Evolutionary conservation across 1,140 invertebrate genomes (phyloP).

Genomic region (Rhopalosiphum maidis): DNA sequence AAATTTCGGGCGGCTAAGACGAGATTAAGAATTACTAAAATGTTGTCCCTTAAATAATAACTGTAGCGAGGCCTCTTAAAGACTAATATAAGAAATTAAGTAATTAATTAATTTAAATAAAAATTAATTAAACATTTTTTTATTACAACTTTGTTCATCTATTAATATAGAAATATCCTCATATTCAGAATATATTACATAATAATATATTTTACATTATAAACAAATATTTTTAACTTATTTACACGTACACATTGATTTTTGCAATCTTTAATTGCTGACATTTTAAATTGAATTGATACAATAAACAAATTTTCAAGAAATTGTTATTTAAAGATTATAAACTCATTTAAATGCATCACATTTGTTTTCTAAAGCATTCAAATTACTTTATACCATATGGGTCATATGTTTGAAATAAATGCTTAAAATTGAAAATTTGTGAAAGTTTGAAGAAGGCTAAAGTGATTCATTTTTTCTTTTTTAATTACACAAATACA

Average conservation of each 20-base stretch:
- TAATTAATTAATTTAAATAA: neutral
- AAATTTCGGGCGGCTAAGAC: too few species aligned
- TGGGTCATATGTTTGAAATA: neutral
- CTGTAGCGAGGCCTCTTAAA: neutral
- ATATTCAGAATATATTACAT: too few species aligned
- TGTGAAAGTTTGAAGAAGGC: neutral
- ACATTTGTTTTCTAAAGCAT: neutral
- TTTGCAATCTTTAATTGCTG: neutral
- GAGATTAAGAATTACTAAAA: too few species aligned
- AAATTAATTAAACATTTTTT: neutral
- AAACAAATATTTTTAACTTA: neutral
- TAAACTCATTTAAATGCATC: neutral
- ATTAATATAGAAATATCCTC: too few species aligned
- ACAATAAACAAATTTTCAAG: neutral
- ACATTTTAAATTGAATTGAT: neutral
- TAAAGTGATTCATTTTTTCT: neutral
- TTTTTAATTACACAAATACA: slow-evolving; percentile 45
- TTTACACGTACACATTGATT: too few species aligned
- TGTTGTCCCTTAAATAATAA: too few species aligned
- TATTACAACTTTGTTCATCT: neutral
- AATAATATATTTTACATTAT: too few species aligned
- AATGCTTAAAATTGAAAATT: neutral
- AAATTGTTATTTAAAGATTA: neutral
- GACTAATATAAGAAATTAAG: too few species aligned
- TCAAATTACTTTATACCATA: neutral